phyloP scores from a whole-genome alignment of 2,888 invertebrate species.

The Megamerina dolium region DNA sequence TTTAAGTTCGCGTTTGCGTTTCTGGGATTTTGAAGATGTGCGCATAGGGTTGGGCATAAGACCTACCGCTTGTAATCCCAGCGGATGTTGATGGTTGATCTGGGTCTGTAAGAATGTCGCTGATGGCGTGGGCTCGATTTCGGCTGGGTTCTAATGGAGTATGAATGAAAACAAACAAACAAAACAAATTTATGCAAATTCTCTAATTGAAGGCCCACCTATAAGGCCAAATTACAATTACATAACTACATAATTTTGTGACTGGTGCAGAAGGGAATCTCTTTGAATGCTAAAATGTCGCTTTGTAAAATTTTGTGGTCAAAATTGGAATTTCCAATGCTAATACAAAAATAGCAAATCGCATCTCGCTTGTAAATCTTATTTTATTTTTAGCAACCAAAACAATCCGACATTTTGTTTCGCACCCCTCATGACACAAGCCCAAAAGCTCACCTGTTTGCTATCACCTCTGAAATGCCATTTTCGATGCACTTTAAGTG shows the following conservation, averaged over 20 bases:
- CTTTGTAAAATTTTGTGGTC: conserved; percentile 15
- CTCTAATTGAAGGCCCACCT: background rate
- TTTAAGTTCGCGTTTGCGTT: conserved; percentile 45
- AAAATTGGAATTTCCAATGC: conserved; percentile 7
- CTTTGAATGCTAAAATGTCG: conserved; percentile 19
- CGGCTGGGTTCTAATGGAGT: conserved; percentile 22
- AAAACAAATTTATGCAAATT: conserved; percentile 5
- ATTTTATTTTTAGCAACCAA: conserved; percentile 4
- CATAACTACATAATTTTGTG: conserved; percentile 36
- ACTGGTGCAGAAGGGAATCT: conserved; percentile 42
- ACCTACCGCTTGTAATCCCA: conserved; percentile 43
- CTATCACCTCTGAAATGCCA: conserved; percentile 52
- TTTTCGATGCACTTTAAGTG: conserved; percentile 50
- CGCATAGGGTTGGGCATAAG: conserved; percentile 40
- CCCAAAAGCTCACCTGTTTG: conserved; percentile 49
- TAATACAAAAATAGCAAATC: conserved; percentile 7
- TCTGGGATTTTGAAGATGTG: conserved; percentile 31
- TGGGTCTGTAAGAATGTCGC: conserved; percentile 24
- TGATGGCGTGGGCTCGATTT: conserved; percentile 23
- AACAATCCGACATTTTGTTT: conserved; percentile 14
- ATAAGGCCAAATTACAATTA: background rate
- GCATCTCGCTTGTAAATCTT: background rate
- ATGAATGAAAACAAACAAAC: background rate
- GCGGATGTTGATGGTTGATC: conserved; percentile 34
- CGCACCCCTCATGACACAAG: conserved; percentile 46